Percentiles rank a stretch among this genome's conserved stretches.
phyloP scores from a whole-genome alignment of 2,888 invertebrate genomes.

The Neoascia interrupta region DNA sequence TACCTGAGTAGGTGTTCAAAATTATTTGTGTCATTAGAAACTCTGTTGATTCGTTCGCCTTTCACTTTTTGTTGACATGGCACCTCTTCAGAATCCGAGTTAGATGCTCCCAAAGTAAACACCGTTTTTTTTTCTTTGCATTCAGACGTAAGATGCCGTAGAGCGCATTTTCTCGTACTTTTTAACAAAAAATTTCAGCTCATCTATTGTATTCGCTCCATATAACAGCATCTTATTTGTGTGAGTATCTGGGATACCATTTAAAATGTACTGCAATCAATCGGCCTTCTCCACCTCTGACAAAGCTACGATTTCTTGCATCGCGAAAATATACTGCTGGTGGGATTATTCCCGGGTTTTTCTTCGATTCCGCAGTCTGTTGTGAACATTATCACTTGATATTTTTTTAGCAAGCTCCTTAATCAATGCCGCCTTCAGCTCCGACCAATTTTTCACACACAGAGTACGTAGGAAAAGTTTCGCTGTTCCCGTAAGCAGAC shows the following conservation, averaged over 20 bases:
- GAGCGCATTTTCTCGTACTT: constrained; percentile 8
- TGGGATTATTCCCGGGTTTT: constrained; percentile 1
- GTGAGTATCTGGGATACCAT: constrained; percentile 10
- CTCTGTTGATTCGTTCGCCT: neutral
- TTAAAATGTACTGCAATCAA: constrained; percentile 17
- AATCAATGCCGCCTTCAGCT: neutral
- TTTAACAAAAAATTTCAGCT: constrained; percentile 1
- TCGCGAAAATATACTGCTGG: constrained; percentile 22
- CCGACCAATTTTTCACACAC: too few species aligned
- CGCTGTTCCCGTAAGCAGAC: constrained; percentile 2
- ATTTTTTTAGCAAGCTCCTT: constrained; percentile 15
- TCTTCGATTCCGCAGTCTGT: constrained; percentile 4
- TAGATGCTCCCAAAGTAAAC: neutral
- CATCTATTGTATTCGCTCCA: neutral
- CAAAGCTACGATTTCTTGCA: constrained; percentile 36
- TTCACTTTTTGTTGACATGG: constrained; percentile 2
- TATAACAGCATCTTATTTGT: too few species aligned
- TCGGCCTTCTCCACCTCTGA: constrained; percentile 19
- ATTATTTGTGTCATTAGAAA: neutral
- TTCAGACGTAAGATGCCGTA: neutral
- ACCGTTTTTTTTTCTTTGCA: neutral
- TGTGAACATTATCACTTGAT: constrained; percentile 1
- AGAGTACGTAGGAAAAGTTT: too few species aligned
- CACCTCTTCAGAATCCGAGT: neutral
- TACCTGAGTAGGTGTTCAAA: constrained; percentile 17